Evolutionary conservation across 2,113 vertebrate species (phyloP), one percentile per base, ranked within the genome.

Genomic region (Sclerurus mexicanus): DNA sequence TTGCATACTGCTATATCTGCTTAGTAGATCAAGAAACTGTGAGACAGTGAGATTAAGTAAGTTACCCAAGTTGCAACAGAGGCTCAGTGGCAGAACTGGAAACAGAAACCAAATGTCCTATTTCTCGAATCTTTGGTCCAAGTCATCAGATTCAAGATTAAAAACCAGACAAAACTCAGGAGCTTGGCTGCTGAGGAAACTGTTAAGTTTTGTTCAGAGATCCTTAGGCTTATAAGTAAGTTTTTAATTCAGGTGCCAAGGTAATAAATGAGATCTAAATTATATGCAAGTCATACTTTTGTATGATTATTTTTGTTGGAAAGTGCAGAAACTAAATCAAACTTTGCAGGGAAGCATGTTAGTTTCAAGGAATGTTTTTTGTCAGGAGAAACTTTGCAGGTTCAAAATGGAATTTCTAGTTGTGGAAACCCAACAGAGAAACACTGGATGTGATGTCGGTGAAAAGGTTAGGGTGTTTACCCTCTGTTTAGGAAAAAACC

Each of bases 281-380:
- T 82, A 59, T 44, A 95, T 72, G 17, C 39, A 85, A 60, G 31
- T 72, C 56, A 78, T 90, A 71, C 5, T 72, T 96, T 46, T 56
- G 39, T 23, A 52, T 85, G 56, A 89, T 97, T 95, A 67, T 95
- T 95, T 95, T 94, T 85, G 64, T 64, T 91, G 87, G 81, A 91
- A 82, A 89, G 12, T 81, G 44, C 39, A 82, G 73, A 92, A 89
- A 68, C 7, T 13, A 75, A 85, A 80, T 59, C 21, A 77, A 59
- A 63, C 27, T 75, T 93, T 87, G 15, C 49, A 75, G 31, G 28
- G n/a, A 81, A 72, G 6, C 44, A 46, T 89, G 86, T 16, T 87
- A n/a, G 23, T 56, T 95, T 90, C 69, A 95, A 72, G 75, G 19
- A 56, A 3, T 52, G 18, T 46, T 21, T 78, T 71, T 79, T 47